These are phyloP conservation scores for Acanthurus tractus DNA, from an alignment of 2,797 vertebrate genomes.

Conservation along the genomic window DNA sequence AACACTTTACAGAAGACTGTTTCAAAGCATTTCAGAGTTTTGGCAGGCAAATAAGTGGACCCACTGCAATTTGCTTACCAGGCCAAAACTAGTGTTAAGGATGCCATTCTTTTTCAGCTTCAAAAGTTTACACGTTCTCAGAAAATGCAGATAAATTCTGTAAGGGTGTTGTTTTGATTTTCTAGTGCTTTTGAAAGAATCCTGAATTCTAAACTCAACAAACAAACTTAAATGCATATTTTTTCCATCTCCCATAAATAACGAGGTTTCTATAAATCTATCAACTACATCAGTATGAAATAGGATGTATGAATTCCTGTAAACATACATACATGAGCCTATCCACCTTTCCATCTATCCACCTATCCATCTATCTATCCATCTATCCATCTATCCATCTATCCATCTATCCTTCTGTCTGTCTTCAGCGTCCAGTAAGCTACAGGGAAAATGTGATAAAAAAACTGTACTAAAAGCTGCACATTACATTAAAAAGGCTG, in stretches of 20 bases:
- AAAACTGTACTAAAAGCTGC: no score
- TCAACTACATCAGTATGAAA: slow-evolving; percentile 18
- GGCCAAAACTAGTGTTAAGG: slow-evolving; percentile 57
- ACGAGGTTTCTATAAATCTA: slow-evolving; percentile 47
- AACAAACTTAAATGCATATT: slow-evolving; percentile 52
- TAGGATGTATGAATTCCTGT: slow-evolving; percentile 31
- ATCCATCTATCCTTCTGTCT: background rate
- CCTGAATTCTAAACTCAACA: slow-evolving; percentile 36
- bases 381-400: background rate
- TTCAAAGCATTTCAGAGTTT: slow-evolving; percentile 38
- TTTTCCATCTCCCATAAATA: slow-evolving; percentile 47
- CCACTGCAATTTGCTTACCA: slow-evolving; percentile 60
- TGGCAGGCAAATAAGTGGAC: slow-evolving; percentile 49
- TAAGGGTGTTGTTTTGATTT: slow-evolving; percentile 61
- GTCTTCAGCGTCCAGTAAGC: no score
- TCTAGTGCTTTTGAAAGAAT: slow-evolving; percentile 63
- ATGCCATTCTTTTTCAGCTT: slow-evolving; percentile 57
- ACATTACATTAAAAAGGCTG: no score
- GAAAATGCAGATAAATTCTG: slow-evolving; percentile 56
- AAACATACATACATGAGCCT: background rate
- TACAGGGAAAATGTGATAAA: no score
- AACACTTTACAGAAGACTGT: slow-evolving; percentile 63
- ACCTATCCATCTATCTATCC: slow-evolving; percentile 3
- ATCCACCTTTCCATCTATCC: slow-evolving; percentile 1
- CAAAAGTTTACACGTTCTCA: slow-evolving; percentile 33